These are phyloP conservation scores for Orthosia incerta DNA, from an alignment of 2,888 invertebrate species.

Conservation along the genomic window DNA sequence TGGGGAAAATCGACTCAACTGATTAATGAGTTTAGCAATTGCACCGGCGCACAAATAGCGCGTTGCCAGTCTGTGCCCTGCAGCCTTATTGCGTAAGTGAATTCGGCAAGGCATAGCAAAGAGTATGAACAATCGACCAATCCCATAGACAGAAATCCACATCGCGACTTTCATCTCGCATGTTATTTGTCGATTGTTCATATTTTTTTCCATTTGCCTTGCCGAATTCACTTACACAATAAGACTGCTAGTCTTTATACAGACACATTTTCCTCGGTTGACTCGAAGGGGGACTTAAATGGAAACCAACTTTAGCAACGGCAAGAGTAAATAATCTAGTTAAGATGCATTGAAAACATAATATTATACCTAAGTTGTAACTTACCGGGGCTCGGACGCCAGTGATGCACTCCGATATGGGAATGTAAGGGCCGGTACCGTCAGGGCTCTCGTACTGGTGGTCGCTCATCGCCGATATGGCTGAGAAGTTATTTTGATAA, in stretches of 20 bases:
- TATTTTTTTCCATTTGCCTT: too few relatives aligned
- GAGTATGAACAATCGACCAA: too few relatives aligned
- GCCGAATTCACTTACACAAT: too few relatives aligned
- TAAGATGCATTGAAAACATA: neutral
- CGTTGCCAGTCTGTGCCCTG: constrained; percentile 9
- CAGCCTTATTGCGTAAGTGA: too few relatives aligned
- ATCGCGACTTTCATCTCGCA: too few relatives aligned
- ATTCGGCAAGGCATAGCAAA: too few relatives aligned
- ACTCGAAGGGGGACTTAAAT: constrained; percentile 12
- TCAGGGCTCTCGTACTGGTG: constrained; percentile 73
- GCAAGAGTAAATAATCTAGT: neutral
- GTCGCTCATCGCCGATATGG: constrained; percentile 70
- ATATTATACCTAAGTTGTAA: neutral
- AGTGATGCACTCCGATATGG: constrained; percentile 97
- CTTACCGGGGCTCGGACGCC: constrained; percentile 92
- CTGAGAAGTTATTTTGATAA: constrained; percentile 70
- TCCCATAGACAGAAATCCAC: too few relatives aligned
- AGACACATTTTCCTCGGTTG: constrained; percentile 23
- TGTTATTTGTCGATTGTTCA: too few relatives aligned
- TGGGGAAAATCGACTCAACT: constrained; percentile 5
- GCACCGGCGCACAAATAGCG: constrained; percentile 27
- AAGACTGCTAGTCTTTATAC: constrained; percentile 8
- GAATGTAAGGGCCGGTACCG: constrained; percentile 95
- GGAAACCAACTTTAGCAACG: neutral
- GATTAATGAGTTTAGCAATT: constrained; percentile 38